These are phyloP conservation scores for Drosophila bunnanda DNA, from an alignment of 2,888 invertebrate genomes.

Conservation along the genomic window DNA sequence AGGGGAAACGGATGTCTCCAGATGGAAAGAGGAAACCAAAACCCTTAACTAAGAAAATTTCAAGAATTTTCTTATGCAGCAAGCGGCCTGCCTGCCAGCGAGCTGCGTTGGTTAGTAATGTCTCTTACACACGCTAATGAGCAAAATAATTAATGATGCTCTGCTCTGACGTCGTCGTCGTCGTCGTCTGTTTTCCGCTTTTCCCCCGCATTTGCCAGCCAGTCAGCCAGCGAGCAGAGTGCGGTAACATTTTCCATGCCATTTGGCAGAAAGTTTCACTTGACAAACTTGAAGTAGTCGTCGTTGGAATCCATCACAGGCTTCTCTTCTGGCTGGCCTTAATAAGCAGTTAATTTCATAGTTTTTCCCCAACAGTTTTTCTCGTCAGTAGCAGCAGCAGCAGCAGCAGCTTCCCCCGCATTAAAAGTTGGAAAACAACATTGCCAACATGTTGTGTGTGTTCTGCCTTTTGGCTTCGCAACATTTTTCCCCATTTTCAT, in stretches of 20 bases:
- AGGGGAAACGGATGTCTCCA: conserved; percentile 28
- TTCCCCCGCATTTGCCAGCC: conserved; percentile 33
- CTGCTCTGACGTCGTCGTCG: conserved; percentile 43
- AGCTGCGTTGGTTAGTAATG: conserved; percentile 39
- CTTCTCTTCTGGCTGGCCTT: conserved; percentile 54
- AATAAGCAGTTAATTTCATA: conserved; percentile 79
- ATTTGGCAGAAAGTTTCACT: conserved; percentile 77
- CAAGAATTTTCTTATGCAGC: conserved; percentile 42
- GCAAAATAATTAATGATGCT: conserved; percentile 78
- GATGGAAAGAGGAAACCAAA: conserved; percentile 29
- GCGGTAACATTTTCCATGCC: conserved; percentile 75
- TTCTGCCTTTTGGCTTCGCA: conserved; percentile 29
- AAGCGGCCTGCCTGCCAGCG: conserved; percentile 14
- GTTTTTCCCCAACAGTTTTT: conserved; percentile 69
- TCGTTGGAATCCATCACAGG: conserved; percentile 50
- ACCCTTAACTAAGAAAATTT: conserved; percentile 43
- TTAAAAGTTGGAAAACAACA: conserved; percentile 77
- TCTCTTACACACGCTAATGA: conserved; percentile 66
- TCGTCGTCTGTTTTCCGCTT: conserved; percentile 19
- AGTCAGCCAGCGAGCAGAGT: neutral
- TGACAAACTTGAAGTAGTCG: conserved; percentile 71
- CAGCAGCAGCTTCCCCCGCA: conserved; percentile 25
- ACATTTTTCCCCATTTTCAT: conserved; percentile 57
- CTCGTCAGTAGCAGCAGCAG: conserved; percentile 10
- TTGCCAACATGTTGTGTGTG: conserved; percentile 58